phyloP scores from a whole-genome alignment of 2,113 vertebrate genomes.

The Apus apus region DNA sequence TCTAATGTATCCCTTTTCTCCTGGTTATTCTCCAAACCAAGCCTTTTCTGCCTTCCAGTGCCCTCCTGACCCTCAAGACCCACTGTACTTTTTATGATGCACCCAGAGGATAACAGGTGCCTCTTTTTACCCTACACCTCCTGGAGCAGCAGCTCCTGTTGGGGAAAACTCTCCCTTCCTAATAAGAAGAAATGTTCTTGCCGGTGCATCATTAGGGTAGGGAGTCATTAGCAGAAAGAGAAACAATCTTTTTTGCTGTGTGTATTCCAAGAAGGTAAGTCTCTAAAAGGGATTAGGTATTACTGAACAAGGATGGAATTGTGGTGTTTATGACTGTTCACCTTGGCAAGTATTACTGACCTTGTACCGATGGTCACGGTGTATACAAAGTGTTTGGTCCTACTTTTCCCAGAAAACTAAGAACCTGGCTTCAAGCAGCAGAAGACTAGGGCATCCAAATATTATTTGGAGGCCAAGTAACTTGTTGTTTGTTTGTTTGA shows the following conservation, averaged over 20 bases:
- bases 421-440: not conserved
- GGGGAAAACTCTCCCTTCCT: not conserved
- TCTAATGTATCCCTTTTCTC: not conserved
- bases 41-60: not conserved
- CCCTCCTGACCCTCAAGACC: not conserved
- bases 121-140: not conserved
- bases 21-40: not conserved
- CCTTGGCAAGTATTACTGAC: not conserved
- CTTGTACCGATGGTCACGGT: rapidly evolving
- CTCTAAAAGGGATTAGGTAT: not conserved
- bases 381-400: not conserved
- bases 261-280: not conserved
- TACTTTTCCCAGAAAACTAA: not conserved
- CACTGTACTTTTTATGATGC: not conserved
- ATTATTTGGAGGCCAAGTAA: not conserved
- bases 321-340: not conserved
- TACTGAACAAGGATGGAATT: not conserved
- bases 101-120: not conserved
- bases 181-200: not conserved
- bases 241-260: not conserved
- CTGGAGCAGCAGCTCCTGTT: not conserved
- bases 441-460: not conserved
- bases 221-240: not conserved
- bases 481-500: conserved; percentile 16
- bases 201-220: not conserved